Base-by-base conservation (phyloP, 2,113 vertebrate genomes). In the Balaeniceps rex region DNA sequence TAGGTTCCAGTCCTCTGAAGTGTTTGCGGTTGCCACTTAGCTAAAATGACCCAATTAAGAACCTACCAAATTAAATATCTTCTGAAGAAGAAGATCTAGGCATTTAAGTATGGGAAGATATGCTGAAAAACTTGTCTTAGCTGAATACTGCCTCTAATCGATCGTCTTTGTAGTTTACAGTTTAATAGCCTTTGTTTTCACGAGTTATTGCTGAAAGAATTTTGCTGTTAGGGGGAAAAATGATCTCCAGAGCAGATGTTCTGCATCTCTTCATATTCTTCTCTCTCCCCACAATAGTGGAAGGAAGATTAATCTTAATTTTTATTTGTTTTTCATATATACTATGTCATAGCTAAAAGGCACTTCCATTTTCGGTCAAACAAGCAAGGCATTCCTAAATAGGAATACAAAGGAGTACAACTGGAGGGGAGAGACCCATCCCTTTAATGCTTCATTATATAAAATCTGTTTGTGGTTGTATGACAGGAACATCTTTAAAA, bases 361-460 rank as follows among this genome's bases (percentile, higher is more conserved):
- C 97, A 94, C 94, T 97, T 97, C 97, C 97, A 97, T 97, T 97
- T 98, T 97, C 96, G 97, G 97, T 97, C 96, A 97, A 97, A 98
- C 96, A 97, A 97, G 96, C 94, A 94, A 95, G 87, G 94, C 96
- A 96, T 97, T 97, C 97, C 97, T 97, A 97, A 97, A 97, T 98
- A 98, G 97, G 97, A 97, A 97, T 97, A 98, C 94, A 97, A 96
- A 95, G 94, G 94, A 93, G 77, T 97, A 91, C 63, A 93, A 93
- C 93, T 85, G 88, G 88, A 94, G 83, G 90, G 87, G 46, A 90
- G 88, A 95, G 77, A 93, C 94, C 92, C 86, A 60, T 83, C 69
- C 70, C 69, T 94, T 88, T 94, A 91, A 88, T 97, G 60, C 74
- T 83, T 89, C 93, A 88, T 82, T 36, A 57, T 42, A 34, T 80